Evolutionary conservation across 2,797 vertebrate species (phyloP), one percentile per base, ranked within the genome.

Genomic region (Antennarius maculatus): DNA sequence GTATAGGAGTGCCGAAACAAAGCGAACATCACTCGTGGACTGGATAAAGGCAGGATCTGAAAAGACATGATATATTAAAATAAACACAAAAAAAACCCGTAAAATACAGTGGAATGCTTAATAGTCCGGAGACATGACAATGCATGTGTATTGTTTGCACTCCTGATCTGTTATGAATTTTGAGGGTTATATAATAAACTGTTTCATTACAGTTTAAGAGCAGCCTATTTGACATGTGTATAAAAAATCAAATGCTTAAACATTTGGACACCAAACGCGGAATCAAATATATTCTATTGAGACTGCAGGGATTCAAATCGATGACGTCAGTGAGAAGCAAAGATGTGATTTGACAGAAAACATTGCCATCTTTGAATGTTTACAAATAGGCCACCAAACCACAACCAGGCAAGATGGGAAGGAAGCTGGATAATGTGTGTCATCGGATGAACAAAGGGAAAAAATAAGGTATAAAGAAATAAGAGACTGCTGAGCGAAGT

Each of bases 321-420:
- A 14, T 76, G 71, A 74, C 23, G 0, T 66, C 76, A 64, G 57
- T 41, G 65, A 54, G 54, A 60, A 61, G 72, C 53, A 49, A 64
- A 65, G 53, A 78, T 54, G 71, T 78, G 84, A 79, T 80, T 74
- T 77, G 79, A 60, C 53, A 58, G 72, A 69, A 84, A 82, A 74
- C 78, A 65, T 72, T 76, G 52, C 49, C 53, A 45, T 68, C 59
- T 48, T 54, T 6, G 59, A 78, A 79, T 61, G 60, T 62, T 9
- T 52, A 74, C 73, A 87, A 89, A 75, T 81, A 81, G 86, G 86
- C 85, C 86, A 89, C 43, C 45, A 31, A 87, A 78, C 72, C 74
- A 64, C 77, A 85, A 81, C 47, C 71, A 51, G 53, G 45, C 8
- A 16, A 59, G 55, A 51, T 58, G 61, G 61, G 54, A 17, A 60